A percentile compares a stretch with the other conserved stretches of the same genome.
Evolutionary conservation across 2,888 invertebrate species (phyloP).

Genomic region (Capitulum mitella): DNA sequence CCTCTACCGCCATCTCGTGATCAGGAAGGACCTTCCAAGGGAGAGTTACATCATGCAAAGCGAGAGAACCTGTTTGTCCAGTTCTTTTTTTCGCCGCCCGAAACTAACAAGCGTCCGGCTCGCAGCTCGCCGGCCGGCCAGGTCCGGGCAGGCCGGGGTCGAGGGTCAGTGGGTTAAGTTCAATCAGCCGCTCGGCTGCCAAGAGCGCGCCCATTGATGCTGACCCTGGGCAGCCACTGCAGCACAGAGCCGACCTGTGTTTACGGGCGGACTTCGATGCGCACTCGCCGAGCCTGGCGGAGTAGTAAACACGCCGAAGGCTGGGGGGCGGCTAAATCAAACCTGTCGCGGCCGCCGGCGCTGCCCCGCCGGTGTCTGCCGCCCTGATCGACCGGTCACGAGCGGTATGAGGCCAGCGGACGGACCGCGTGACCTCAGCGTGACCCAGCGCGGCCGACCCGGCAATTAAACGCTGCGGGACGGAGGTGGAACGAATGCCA

Average conservation of each 20-base stretch:
- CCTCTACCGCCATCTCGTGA: no score
- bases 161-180: constrained; percentile 10
- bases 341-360: not conserved
- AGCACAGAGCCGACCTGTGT: not conserved
- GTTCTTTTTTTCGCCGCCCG: no score
- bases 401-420: not conserved
- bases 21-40: no score
- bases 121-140: no score
- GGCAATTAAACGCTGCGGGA: not conserved
- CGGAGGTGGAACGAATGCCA: no score
- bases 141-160: not conserved
- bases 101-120: not conserved
- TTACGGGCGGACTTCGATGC: not conserved
- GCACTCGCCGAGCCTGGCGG: not conserved
- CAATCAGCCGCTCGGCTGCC: not conserved
- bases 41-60: not conserved
- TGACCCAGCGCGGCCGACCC: not conserved
- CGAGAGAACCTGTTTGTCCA: not conserved
- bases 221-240: not conserved
- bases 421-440: not conserved
- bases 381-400: not conserved
- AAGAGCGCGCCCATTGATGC: not conserved
- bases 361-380: not conserved
- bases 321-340: not conserved
- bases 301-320: not conserved